Conservation (phyloP, 2,797 vertebrate genomes). For the Myripristis jacobus region DNA sequence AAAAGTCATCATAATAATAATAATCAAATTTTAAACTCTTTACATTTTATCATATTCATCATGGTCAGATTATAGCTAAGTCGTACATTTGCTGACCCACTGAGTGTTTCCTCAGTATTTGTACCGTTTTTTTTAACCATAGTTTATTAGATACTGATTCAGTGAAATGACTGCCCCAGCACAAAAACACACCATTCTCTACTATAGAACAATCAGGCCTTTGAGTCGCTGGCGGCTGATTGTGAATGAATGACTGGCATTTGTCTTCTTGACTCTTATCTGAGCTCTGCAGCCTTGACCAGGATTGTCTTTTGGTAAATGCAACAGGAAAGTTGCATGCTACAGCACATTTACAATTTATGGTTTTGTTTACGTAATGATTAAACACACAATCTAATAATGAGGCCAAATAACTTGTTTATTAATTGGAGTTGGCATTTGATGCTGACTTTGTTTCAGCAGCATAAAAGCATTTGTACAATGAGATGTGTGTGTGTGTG, state of each 20-base stretch:
- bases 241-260: slow-evolving; percentile 39
- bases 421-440: slow-evolving; percentile 52
- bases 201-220: slow-evolving; percentile 58
- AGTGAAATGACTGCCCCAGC: slow-evolving; percentile 38
- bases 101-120: slow-evolving; percentile 18
- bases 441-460: slow-evolving; percentile 52
- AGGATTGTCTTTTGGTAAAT: slow-evolving; percentile 71
- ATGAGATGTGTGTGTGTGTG: background rate
- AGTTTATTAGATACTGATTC: slow-evolving; percentile 38
- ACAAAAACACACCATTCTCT: slow-evolving; percentile 35
- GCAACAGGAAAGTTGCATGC: slow-evolving; percentile 66
- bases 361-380: slow-evolving; percentile 59
- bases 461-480: slow-evolving; percentile 41
- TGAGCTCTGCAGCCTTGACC: slow-evolving; percentile 57
- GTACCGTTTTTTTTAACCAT: slow-evolving; percentile 33
- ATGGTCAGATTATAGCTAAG: background rate
- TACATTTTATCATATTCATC: background rate
- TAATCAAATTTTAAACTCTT: background rate
- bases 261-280: slow-evolving; percentile 65
- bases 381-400: slow-evolving; percentile 19
- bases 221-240: slow-evolving; percentile 47
- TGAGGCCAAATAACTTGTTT: slow-evolving; percentile 53
- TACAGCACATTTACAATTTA: slow-evolving; percentile 18
- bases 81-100: background rate
- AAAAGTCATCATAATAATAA: too few relatives aligned